Percentiles rank a stretch among this genome's conserved stretches.
Conservation (phyloP, 2,797 vertebrate genomes). For the Galagoides demidoff region DNA sequence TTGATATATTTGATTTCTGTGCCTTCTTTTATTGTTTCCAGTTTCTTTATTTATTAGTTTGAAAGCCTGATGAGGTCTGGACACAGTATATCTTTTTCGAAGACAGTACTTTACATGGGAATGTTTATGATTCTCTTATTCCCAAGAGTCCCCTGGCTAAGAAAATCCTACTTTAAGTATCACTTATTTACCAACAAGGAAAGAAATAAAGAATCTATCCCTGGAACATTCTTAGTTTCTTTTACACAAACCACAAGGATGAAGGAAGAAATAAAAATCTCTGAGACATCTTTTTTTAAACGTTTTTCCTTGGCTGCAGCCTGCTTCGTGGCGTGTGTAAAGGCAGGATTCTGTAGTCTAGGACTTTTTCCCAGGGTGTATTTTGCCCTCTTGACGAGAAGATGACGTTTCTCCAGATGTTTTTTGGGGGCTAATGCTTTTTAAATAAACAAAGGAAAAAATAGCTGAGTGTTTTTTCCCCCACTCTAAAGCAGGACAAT, state of each 20-base stretch:
- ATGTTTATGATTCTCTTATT: neutral
- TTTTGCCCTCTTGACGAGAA: constrained; percentile 65
- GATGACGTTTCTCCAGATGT: constrained; percentile 85
- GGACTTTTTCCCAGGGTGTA: constrained; percentile 86
- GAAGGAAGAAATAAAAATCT: constrained; percentile 64
- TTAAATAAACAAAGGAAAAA: constrained; percentile 85
- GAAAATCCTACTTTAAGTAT: constrained; percentile 31
- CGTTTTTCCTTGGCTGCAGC: constrained; percentile 44
- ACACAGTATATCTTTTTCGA: neutral
- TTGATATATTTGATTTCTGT: neutral
- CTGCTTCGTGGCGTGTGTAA: constrained; percentile 53
- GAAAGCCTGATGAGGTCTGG: neutral
- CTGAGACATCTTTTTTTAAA: constrained; percentile 37
- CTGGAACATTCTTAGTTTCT: constrained; percentile 69
- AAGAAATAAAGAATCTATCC: neutral
- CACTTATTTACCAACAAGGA: neutral
- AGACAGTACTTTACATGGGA: neutral
- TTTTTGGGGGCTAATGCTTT: constrained; percentile 83
- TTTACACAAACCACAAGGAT: constrained; percentile 42
- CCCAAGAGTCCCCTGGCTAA: constrained; percentile 20
- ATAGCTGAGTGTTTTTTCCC: constrained; percentile 61
- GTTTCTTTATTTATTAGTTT: neutral
- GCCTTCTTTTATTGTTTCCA: neutral
- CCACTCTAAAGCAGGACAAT: neutral
- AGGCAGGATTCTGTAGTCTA: constrained; percentile 68